These are phyloP conservation scores for Drosophila eugracilis DNA, from an alignment of 1,140 invertebrate genomes.

Conservation along the genomic window DNA sequence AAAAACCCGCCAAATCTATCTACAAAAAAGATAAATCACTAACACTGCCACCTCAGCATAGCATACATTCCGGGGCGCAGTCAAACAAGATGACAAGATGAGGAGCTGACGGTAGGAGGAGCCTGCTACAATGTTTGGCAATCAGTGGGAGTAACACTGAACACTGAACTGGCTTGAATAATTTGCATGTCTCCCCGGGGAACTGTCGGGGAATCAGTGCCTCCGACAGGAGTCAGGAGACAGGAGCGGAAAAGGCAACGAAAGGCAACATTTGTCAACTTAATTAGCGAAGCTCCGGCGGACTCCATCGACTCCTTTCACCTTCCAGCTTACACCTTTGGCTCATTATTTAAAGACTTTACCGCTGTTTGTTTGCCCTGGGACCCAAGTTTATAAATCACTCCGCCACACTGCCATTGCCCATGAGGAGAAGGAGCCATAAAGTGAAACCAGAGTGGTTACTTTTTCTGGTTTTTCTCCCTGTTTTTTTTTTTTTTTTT, in stretches of 20 bases:
- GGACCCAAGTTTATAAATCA: slow-evolving; percentile 45
- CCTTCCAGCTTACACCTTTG: slow-evolving; percentile 62
- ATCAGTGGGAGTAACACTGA: slow-evolving; percentile 24
- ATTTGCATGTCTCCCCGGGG: slow-evolving; percentile 50
- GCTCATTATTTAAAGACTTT: slow-evolving; percentile 65
- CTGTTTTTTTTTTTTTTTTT: too few relatives aligned
- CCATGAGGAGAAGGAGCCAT: too few relatives aligned
- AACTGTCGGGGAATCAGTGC: slow-evolving; percentile 49
- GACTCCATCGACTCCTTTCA: slow-evolving; percentile 15
- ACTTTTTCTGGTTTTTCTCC: background rate
- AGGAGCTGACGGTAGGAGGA: too few relatives aligned
- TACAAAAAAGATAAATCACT: background rate
- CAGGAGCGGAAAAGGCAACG: background rate
- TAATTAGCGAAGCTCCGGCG: slow-evolving; percentile 58
- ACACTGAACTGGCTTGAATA: slow-evolving; percentile 20
- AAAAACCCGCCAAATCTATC: background rate
- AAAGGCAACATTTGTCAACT: slow-evolving; percentile 71
- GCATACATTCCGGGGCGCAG: slow-evolving; percentile 19
- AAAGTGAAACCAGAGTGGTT: slow-evolving; percentile 8
- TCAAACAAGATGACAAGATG: slow-evolving; percentile 31
- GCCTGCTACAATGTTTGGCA: slow-evolving; percentile 45
- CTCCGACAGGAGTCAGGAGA: too few relatives aligned
- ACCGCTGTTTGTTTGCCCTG: slow-evolving; percentile 48
- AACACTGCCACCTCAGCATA: background rate
- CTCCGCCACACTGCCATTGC: slow-evolving; percentile 13